These are phyloP conservation scores for Eciton burchellii DNA, from an alignment of 1,140 invertebrate genomes.

Conservation along the genomic window DNA sequence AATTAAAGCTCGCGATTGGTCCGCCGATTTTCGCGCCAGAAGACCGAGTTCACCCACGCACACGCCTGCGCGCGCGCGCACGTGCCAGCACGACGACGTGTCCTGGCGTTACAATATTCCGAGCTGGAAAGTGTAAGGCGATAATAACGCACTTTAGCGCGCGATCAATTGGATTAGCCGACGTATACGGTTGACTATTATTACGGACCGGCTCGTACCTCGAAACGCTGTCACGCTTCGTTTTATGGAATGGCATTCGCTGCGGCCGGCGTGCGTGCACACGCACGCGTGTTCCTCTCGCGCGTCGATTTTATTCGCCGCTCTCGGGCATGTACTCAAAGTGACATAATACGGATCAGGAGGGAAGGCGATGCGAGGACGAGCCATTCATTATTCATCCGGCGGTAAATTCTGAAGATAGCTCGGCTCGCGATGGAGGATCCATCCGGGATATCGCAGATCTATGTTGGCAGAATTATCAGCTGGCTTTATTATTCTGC, in stretches of 20 bases:
- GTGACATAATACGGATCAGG: conserved; percentile 56
- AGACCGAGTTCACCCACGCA: not conserved
- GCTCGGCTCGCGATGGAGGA: conserved; percentile 16
- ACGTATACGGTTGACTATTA: conserved; percentile 67
- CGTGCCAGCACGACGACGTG: conserved; percentile 26
- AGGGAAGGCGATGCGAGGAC: conserved; percentile 49
- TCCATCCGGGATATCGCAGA: conserved; percentile 22
- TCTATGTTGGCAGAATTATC: conserved; percentile 2
- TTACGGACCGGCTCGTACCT: conserved; percentile 59
- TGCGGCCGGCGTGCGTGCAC: conserved; percentile 28
- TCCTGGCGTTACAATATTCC: conserved; percentile 38
- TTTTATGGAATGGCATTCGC: conserved; percentile 69
- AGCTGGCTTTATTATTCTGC: not conserved
- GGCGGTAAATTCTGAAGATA: conserved; percentile 54
- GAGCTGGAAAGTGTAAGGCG: conserved; percentile 71
- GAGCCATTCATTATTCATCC: conserved; percentile 56
- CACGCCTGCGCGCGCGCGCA: not conserved
- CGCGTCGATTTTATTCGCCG: conserved; percentile 65
- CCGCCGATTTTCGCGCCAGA: not conserved
- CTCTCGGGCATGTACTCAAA: conserved; percentile 44
- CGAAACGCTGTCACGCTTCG: conserved; percentile 73
- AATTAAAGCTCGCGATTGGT: not conserved
- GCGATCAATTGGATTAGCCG: conserved; percentile 73
- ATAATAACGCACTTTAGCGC: conserved; percentile 73
- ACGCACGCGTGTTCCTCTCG: not conserved